Conservation (phyloP, 2,113 vertebrate genomes). For the Telmatochromis sp. region DNA sequence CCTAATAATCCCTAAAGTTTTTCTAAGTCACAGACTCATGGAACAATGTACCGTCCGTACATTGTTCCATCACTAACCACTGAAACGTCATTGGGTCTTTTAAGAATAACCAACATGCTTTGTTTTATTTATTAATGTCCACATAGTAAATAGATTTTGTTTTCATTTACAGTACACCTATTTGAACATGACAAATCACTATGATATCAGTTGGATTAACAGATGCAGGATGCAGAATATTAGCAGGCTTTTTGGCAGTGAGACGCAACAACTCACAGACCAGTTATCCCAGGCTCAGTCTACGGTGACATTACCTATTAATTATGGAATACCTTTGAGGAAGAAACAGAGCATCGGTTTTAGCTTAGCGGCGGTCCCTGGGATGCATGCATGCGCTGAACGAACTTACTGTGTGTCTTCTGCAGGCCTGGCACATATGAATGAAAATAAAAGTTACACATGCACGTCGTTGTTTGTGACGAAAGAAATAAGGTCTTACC, state of each 20-base stretch:
- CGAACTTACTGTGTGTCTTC: neutral
- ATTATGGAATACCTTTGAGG: neutral
- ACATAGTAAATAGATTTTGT: conserved; percentile 3
- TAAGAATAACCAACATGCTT: conserved; percentile 39
- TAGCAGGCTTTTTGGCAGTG: neutral
- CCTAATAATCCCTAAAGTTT: neutral
- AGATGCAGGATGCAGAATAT: conserved; percentile 3
- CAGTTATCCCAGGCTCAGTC: neutral
- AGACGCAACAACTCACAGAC: neutral
- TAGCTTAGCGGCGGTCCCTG: neutral
- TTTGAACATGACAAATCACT: conserved; percentile 14
- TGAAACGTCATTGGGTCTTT: neutral
- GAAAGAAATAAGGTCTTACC: conserved; percentile 23
- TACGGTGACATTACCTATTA: neutral
- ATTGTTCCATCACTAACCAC: neutral
- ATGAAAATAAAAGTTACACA: neutral
- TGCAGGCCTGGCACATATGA: neutral
- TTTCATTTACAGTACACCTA: conserved; percentile 15
- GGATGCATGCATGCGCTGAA: conserved; percentile 1
- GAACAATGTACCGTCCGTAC: conserved; percentile 1
- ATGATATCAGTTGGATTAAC: neutral
- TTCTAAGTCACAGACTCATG: conserved; percentile 16
- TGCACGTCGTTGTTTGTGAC: neutral
- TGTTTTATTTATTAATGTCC: neutral
- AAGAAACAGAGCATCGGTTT: neutral